A percentile compares a stretch with the other conserved stretches of the same genome.
These are phyloP conservation scores for Stenoptilia bipunctidactyla DNA, from an alignment of 2,888 invertebrate genomes.

Conservation along the genomic window DNA sequence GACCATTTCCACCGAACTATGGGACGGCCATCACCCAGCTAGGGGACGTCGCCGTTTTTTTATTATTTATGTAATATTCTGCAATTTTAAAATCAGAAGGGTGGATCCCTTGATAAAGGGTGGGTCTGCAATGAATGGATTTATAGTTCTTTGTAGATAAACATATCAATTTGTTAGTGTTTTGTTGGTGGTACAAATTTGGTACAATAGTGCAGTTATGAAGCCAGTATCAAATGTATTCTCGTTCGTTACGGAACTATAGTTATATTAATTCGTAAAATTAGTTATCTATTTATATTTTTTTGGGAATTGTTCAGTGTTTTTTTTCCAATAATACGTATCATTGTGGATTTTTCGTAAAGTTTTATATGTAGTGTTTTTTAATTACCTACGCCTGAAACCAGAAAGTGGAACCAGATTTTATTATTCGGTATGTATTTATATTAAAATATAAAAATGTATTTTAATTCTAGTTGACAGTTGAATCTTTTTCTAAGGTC, in stretches of 20 bases:
- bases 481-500: too few species aligned
- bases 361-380: too few species aligned
- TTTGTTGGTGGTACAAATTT: constrained; percentile 59
- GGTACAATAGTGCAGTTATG: constrained; percentile 44
- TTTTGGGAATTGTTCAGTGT: too few species aligned
- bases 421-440: too few species aligned
- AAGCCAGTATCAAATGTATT: constrained; percentile 49
- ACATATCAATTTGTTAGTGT: constrained; percentile 70
- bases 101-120: constrained; percentile 66
- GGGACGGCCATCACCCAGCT: constrained; percentile 47
- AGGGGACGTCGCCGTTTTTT: constrained; percentile 33
- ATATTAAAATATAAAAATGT: too few species aligned
- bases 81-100: constrained; percentile 65
- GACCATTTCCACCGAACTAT: constrained; percentile 63
- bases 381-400: too few species aligned
- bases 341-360: too few species aligned
- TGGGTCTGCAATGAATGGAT: constrained; percentile 58
- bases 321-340: too few species aligned
- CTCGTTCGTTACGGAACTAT: constrained; percentile 37
- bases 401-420: too few species aligned
- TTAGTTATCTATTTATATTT: too few species aligned
- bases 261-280: constrained; percentile 39
- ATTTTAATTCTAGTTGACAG: too few species aligned
- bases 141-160: constrained; percentile 67
- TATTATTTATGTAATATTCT: constrained; percentile 68